Conservation (phyloP, 2,113 vertebrate genomes). For the rat (Rattus norvegicus) region GRCr8 NC_086026.1:57219001-57219500, state of each 20-base stretch:
- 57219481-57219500: constrained; percentile 78
- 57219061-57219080: neutral
- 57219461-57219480: constrained; percentile 81
- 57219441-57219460: constrained; percentile 88
- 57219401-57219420: constrained; percentile 87
- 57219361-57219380: constrained; percentile 75
- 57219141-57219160: neutral
- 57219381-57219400: constrained; percentile 86
- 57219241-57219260: neutral
- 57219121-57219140: neutral
- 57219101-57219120: neutral
- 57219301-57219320: neutral
- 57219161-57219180: neutral
- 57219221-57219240: neutral
- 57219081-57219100: neutral
- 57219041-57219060: neutral
- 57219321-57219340: constrained; percentile 81
- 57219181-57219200: neutral
- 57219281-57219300: neutral
- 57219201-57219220: neutral
- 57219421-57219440: constrained; percentile 86
- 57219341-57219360: constrained; percentile 83
- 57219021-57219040: neutral
- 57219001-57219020: neutral
- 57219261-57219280: neutral